These are phyloP conservation scores for Pogonocherus hispidulus DNA, from an alignment of 2,888 invertebrate genomes.

Conservation along the genomic window DNA sequence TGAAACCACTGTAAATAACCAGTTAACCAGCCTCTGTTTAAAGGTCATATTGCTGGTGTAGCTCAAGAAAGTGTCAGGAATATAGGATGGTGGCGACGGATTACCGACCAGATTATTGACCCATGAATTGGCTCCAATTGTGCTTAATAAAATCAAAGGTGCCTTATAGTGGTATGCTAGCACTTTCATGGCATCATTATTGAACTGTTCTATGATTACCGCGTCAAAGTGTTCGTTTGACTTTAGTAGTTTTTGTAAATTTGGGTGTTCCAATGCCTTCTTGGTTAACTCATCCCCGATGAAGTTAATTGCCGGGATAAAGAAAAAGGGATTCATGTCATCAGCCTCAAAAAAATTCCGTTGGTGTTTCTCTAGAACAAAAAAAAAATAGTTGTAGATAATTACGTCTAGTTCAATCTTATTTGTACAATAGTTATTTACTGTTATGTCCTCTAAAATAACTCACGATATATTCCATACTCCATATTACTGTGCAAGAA, in stretches of 20 bases:
- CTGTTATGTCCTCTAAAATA: no score
- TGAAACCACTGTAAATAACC: constrained; percentile 55
- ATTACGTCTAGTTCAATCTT: no score
- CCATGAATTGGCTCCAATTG: constrained; percentile 67
- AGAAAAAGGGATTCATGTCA: background rate
- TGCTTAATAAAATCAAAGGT: constrained; percentile 65
- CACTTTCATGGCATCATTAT: constrained; percentile 69
- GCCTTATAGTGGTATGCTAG: constrained; percentile 63
- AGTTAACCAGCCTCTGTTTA: constrained; percentile 70
- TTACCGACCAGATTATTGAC: constrained; percentile 51
- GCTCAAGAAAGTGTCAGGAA: constrained; percentile 54
- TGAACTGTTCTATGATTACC: constrained; percentile 68
- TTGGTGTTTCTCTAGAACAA: no score
- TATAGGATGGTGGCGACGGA: constrained; percentile 11
- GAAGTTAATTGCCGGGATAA: constrained; percentile 31
- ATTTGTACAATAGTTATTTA: no score
- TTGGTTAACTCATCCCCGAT: constrained; percentile 49
- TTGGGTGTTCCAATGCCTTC: constrained; percentile 66
- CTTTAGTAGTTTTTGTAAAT: constrained; percentile 19
- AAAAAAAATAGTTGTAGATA: no score
- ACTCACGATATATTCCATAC: no score
- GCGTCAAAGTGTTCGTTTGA: constrained; percentile 61
- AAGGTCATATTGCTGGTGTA: constrained; percentile 70
- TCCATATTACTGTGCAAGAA: no score
- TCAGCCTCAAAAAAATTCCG: background rate